A percentile compares a stretch with the other conserved stretches of the same genome.
These are phyloP conservation scores for Hyles lineata DNA, from an alignment of 2,888 invertebrate genomes.

Conservation along the genomic window DNA sequence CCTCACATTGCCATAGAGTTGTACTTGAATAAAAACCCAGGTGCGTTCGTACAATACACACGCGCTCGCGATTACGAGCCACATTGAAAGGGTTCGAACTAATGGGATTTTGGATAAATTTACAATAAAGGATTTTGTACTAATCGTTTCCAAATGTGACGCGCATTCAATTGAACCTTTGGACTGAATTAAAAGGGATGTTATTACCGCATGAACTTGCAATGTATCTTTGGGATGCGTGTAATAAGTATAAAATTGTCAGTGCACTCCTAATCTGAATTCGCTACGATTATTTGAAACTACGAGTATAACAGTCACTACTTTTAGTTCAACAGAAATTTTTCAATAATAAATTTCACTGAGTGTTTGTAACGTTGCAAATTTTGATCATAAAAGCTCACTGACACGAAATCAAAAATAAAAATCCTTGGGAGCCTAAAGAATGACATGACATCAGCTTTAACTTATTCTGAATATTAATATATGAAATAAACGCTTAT, in stretches of 20 bases:
- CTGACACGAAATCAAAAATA: slow-evolving; percentile 38
- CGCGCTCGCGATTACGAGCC: slow-evolving; percentile 41
- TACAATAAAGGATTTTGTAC: slow-evolving; percentile 61
- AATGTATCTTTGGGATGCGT: neutral
- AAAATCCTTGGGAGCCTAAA: slow-evolving; percentile 43
- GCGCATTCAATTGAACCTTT: slow-evolving; percentile 65
- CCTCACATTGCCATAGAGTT: slow-evolving; percentile 8
- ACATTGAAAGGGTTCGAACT: slow-evolving; percentile 53
- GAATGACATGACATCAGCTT: slow-evolving; percentile 59
- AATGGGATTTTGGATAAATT: slow-evolving; percentile 64
- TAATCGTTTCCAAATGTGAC: slow-evolving; percentile 65
- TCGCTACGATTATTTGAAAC: neutral
- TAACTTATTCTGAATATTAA: slow-evolving; percentile 64
- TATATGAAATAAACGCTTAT: slow-evolving; percentile 52
- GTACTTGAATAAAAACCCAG: slow-evolving; percentile 29
- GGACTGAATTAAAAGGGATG: slow-evolving; percentile 53
- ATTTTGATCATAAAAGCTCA: slow-evolving; percentile 7
- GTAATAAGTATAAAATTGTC: neutral
- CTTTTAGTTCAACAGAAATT: neutral
- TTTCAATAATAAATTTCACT: neutral
- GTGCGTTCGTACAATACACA: slow-evolving; percentile 32
- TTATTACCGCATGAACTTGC: slow-evolving; percentile 46
- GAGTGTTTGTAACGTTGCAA: neutral
- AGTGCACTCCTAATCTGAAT: neutral
- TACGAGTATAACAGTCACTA: neutral